Conservation (phyloP, 2,113 vertebrate species). For the Tychaedon coryphoeus region DNA sequence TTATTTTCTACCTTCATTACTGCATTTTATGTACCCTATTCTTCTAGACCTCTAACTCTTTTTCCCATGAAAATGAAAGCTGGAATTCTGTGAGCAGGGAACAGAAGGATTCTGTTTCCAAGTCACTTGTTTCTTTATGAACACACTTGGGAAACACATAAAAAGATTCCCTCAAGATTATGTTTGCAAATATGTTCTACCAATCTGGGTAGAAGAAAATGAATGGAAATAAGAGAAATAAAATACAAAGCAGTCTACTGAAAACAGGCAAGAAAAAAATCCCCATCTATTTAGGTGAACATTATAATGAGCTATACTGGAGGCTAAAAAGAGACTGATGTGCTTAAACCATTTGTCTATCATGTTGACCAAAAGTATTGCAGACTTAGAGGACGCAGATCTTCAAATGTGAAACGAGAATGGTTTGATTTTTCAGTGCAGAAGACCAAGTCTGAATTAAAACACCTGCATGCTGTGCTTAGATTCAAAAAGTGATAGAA, state of each 20-base stretch:
- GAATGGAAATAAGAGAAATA: background rate
- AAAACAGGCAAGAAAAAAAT: background rate
- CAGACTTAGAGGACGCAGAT: background rate
- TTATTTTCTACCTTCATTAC: background rate
- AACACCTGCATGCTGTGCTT: slow-evolving; percentile 30
- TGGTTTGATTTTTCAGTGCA: slow-evolving; percentile 9
- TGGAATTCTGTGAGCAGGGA: background rate
- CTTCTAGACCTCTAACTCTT: background rate
- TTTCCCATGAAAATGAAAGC: background rate
- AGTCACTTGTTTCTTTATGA: background rate
- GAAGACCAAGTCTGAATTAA: background rate
- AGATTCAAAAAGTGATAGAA: background rate
- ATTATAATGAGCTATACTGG: background rate
- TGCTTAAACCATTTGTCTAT: background rate
- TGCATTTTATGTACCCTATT: background rate
- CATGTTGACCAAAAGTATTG: background rate
- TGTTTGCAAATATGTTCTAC: background rate
- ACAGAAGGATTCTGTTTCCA: background rate
- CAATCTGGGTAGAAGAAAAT: background rate
- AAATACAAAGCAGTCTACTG: background rate
- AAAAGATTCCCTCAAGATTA: background rate
- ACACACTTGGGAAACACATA: background rate
- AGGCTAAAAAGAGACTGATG: background rate
- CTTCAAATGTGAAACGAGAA: background rate
- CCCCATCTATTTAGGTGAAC: background rate